A percentile compares a stretch with the other conserved stretches of the same genome.
phyloP scores from a whole-genome alignment of 2,113 vertebrate species.

The Pantherophis guttatus region DNA sequence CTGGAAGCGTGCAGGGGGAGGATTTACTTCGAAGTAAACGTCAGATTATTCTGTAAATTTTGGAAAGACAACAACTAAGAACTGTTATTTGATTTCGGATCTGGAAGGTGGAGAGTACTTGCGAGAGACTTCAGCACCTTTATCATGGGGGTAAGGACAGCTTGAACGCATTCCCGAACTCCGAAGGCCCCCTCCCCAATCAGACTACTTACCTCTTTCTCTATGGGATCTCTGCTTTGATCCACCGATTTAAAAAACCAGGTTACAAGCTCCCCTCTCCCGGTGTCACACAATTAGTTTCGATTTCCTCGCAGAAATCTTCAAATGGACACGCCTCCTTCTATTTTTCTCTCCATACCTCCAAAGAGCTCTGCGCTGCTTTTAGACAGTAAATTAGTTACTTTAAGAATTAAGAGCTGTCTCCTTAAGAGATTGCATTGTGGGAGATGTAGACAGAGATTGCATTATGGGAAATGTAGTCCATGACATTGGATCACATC shows the following conservation, averaged over 20 bases:
- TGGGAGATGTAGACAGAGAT: too few species aligned
- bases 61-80: not conserved
- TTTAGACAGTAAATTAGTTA: too few species aligned
- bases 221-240: not conserved
- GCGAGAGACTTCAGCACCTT: not conserved
- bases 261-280: not conserved
- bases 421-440: too few species aligned
- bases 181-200: not conserved
- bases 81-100: not conserved
- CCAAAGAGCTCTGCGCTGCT: not conserved
- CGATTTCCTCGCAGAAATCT: not conserved
- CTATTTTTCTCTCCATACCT: not conserved
- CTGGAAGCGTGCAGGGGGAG: not conserved
- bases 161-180: not conserved
- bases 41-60: not conserved
- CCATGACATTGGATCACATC: too few species aligned
- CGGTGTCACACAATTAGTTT: not conserved
- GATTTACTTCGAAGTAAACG: not conserved
- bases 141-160: not conserved
- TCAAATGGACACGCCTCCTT: not conserved
- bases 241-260: not conserved
- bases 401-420: too few species aligned
- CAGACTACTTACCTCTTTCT: not conserved
- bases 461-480: too few species aligned
- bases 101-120: not conserved